phyloP scores from a whole-genome alignment of 2,888 invertebrate genomes.

The Lithophane socia region DNA sequence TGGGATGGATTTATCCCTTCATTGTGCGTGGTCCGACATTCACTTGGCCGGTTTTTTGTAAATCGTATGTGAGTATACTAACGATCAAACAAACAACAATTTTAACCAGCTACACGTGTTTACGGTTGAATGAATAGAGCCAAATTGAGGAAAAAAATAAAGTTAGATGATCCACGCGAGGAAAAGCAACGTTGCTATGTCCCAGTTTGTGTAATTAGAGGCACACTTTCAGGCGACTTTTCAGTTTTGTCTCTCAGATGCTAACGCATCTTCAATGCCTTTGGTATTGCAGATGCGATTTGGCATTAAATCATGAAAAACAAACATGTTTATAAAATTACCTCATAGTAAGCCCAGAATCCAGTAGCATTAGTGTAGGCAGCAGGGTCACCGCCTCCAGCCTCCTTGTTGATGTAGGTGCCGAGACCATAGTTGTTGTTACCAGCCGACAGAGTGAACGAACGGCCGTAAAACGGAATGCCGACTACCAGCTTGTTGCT shows the following conservation, averaged over 20 bases:
- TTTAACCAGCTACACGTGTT: constrained; percentile 6
- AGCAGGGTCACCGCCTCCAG: constrained; percentile 96
- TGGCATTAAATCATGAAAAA: background rate
- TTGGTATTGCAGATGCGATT: background rate
- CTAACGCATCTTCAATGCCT: no score
- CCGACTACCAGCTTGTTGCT: constrained; percentile 96
- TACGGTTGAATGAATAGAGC: constrained; percentile 7
- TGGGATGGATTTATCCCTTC: no score
- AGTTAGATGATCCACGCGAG: background rate
- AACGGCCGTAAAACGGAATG: constrained; percentile 96
- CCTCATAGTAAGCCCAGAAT: constrained; percentile 96
- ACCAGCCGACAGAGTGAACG: constrained; percentile 95
- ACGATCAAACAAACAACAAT: background rate
- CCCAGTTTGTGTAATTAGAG: background rate
- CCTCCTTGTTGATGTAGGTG: constrained; percentile 97
- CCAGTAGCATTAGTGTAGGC: constrained; percentile 96
- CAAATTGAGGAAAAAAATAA: constrained; percentile 27
- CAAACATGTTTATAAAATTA: constrained; percentile 74
- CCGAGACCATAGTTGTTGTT: constrained; percentile 96
- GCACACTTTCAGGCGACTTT: background rate
- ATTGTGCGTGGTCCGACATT: no score
- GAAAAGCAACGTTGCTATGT: background rate
- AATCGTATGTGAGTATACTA: background rate
- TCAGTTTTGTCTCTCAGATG: background rate
- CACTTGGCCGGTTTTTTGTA: no score